phyloP scores from a whole-genome alignment of 1,140 invertebrate genomes.

The Drosophila aff. region DNA sequence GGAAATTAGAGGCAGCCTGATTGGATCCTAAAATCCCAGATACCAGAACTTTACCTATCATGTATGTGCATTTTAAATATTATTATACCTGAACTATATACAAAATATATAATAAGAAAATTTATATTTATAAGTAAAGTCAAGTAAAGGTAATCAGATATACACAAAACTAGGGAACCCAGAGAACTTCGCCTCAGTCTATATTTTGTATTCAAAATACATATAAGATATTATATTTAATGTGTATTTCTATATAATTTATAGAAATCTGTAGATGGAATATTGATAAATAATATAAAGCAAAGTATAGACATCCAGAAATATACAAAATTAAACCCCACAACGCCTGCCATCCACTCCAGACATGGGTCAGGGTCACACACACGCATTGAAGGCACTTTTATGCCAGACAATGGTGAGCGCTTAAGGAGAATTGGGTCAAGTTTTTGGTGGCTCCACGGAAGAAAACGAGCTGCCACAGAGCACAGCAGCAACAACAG shows the following conservation, averaged over 20 bases:
- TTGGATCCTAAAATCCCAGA: neutral
- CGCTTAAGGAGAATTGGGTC: slow-evolving; percentile 35
- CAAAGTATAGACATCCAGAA: neutral
- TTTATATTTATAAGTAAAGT: no score
- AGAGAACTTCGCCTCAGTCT: neutral
- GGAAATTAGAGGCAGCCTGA: no score
- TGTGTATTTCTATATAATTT: neutral
- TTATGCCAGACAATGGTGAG: slow-evolving; percentile 32
- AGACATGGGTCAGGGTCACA: slow-evolving; percentile 37
- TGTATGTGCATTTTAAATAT: no score
- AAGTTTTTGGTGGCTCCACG: slow-evolving; percentile 39
- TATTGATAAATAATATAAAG: neutral
- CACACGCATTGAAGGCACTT: slow-evolving; percentile 8
- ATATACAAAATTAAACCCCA: neutral
- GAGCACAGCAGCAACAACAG: neutral
- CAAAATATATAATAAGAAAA: no score
- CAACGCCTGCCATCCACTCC: neutral
- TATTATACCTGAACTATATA: no score
- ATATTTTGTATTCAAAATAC: neutral
- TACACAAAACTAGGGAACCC: neutral
- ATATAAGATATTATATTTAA: neutral
- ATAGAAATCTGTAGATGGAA: no score
- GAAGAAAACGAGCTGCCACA: slow-evolving; percentile 28
- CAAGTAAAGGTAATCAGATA: no score
- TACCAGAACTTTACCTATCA: rapidly evolving